Conservation (phyloP, 2,113 vertebrate genomes). For the Chloroceryle aenea region DNA sequence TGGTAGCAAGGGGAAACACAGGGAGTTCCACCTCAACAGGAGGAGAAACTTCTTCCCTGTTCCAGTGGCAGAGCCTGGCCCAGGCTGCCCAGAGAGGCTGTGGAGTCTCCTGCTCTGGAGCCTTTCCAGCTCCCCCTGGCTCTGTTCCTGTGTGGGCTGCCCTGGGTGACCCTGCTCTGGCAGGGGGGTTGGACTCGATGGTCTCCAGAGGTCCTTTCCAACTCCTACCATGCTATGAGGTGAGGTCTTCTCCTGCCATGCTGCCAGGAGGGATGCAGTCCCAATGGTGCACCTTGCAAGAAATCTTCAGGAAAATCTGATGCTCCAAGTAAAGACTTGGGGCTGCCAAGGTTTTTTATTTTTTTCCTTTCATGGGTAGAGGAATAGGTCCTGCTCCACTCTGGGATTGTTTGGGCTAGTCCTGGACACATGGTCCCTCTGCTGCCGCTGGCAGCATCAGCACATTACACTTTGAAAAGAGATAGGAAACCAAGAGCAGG, state of each 20-base stretch:
- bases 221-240: no score
- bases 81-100: no score
- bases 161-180: no score
- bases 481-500: neutral
- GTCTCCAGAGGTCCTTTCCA: no score
- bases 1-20: no score
- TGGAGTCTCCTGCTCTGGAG: no score
- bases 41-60: no score
- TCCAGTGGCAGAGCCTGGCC: no score
- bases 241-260: neutral
- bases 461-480: neutral
- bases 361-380: neutral
- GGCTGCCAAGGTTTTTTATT: neutral
- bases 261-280: neutral
- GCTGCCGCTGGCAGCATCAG: neutral
- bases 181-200: no score
- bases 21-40: no score
- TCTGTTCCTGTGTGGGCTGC: no score
- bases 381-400: neutral
- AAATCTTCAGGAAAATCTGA: neutral
- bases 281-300: neutral
- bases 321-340: neutral
- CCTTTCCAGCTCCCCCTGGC: no score
- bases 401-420: neutral
- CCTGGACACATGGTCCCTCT: neutral